Base-by-base conservation (phyloP, 2,113 vertebrate genomes). In the Clarias magur region DNA sequence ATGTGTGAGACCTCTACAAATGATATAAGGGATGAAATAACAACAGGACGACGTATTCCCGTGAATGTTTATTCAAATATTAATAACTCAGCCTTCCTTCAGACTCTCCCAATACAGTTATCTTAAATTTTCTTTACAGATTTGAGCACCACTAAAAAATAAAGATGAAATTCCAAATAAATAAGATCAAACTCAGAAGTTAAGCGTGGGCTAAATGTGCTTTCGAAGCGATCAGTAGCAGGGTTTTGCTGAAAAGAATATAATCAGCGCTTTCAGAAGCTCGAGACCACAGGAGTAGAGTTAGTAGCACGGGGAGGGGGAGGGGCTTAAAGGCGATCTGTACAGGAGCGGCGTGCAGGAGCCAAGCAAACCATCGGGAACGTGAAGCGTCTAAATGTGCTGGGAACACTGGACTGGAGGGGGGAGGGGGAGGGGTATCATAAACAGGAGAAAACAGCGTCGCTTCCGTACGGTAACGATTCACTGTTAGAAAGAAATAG, bases 141-240 rank as follows among this genome's bases (percentile, higher is more conserved):
- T 84, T 72, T 62, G 57, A 89, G 85, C 79, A 83, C 80, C 78
- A 85, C 85, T 85, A 73, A 87, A 87, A 88, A 87, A 79, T 48
- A 83, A 84, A 10, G 68, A 84, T 34, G 25, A 70, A 60, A 30
- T 42, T 75, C 80, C 42, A 88, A 88, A 89, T 83, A 87, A 89
- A 88, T 84, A 85, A 83, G 81, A 68, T 38, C 80, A 68, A 83
- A 70, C 67, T 63, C 27, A 78, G 25, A 85, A 60, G 65, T 76
- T 21, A 87, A 87, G 76, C 11, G 67, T 86, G 38, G 38, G 59
- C 11, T 48, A 81, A 82, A 82, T 86, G 84, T 87, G 89, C 73
- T 82, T 86, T 54, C 4, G 57, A 59, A 80, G 70, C n/a, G 25
- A 54, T 88, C 87, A 88, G 89, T 90, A 88, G 86, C 73, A 86